Base-by-base conservation (phyloP, 2,797 vertebrate genomes). In the Phrynocephalus vlangalii region DNA sequence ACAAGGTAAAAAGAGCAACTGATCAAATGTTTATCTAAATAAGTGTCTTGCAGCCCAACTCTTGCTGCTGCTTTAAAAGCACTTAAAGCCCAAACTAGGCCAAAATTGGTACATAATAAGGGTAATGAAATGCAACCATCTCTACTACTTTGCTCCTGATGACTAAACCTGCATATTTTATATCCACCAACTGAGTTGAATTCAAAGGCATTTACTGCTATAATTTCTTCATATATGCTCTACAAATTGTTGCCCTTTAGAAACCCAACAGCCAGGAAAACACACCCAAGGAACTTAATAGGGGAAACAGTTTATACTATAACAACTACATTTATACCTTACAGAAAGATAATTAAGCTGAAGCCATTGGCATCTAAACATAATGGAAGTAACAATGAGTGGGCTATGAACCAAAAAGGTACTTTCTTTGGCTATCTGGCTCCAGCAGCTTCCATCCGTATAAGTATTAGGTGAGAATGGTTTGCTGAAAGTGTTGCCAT, bases 331-430 rank as follows among this genome's bases (percentile, higher is more conserved):
- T 79, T 56, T 90, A 1, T 82, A 81, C 11, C 20, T 92, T 90
- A 79, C 22, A 60, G 89, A 92, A 92, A 18, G 38, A 89, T 93
- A 95, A 93, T 94, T 92, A 95, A 93, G 83, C 18, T 68, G 86
- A 85, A 87, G 76, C 86, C 76, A 94, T 92, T 79, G 71, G 81
- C 73, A 91, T 87, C 67, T 88, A 84, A 92, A 91, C 30, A 80
- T 76, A 91, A 85, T 87, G 89, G 93, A 94, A 90, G 88, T 88
- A 92, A 87, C 86, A 73, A 3, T 81, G 66, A 86, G 56, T 70
- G 87, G 91, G 94, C 86, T 91, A 6, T 83, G 83, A 22, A 94
- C 60, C 75, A 91, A 91, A 92, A 56, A 87, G 18, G 28, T 88
- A 85, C 93, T 75, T 87, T 56, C 92, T 93, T 88, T 67, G 87